These are phyloP conservation scores for Dynastes hyllus DNA, from an alignment of 2,888 invertebrate species.

Conservation along the genomic window DNA sequence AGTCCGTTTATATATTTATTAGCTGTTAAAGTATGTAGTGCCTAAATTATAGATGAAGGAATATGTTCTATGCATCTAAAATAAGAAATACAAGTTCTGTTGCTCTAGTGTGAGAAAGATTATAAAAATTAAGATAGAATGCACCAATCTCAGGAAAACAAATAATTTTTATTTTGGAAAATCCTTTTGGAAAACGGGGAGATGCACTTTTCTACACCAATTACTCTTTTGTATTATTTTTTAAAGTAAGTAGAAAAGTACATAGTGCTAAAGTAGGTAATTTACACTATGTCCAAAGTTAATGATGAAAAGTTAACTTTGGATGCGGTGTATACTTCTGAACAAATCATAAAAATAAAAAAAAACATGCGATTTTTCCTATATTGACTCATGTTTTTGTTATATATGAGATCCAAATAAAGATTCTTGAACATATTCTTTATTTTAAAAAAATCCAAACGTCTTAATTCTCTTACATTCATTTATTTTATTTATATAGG, in stretches of 20 bases:
- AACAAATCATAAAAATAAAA: too few species aligned
- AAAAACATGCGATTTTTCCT: too few species aligned
- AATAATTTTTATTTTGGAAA: not conserved
- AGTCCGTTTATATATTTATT: slow-evolving; percentile 10
- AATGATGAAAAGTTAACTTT: too few species aligned
- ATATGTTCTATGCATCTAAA: slow-evolving; percentile 30
- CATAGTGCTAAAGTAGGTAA: too few species aligned
- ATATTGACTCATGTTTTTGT: not conserved
- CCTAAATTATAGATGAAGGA: slow-evolving; percentile 35
- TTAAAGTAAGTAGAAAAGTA: too few species aligned
- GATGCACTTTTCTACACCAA: not conserved
- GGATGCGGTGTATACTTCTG: too few species aligned
- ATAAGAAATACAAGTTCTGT: slow-evolving; percentile 10
- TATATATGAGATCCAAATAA: not conserved
- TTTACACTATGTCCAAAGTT: too few species aligned
- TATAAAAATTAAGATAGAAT: not conserved
- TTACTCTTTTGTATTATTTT: not conserved
- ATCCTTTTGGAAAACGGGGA: not conserved
- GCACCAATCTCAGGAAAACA: slow-evolving; percentile 26
- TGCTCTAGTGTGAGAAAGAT: not conserved
- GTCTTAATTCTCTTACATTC: slow-evolving; percentile 15
- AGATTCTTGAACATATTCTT: slow-evolving; percentile 41
- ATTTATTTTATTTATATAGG: slow-evolving; percentile 21
- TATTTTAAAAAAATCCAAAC: slow-evolving; percentile 27
- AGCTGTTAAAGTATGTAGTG: slow-evolving; percentile 47